A percentile compares a stretch with the other conserved stretches of the same genome.
phyloP scores from a whole-genome alignment of 1,140 invertebrate species.

The Hormaphis cornu region DNA sequence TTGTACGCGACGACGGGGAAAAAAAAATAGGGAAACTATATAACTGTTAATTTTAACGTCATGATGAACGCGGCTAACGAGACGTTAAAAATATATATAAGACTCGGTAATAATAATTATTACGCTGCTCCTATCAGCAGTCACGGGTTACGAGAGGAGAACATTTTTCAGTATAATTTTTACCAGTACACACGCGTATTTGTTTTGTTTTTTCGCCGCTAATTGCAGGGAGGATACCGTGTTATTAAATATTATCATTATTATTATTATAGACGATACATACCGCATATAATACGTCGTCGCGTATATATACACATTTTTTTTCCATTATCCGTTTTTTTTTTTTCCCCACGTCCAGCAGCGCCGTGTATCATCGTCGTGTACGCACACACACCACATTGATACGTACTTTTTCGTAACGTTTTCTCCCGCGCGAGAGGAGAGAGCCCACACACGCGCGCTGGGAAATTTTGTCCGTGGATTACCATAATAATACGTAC shows the following conservation, averaged over 20 bases:
- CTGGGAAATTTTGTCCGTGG: background rate
- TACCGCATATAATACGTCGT: no score
- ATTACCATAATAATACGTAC: no score
- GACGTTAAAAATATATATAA: conserved; percentile 23
- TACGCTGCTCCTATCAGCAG: background rate
- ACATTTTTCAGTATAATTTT: conserved; percentile 23
- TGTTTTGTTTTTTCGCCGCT: conserved; percentile 27
- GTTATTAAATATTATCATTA: conserved; percentile 29
- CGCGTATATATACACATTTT: background rate
- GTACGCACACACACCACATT: background rate
- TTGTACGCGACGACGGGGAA: background rate
- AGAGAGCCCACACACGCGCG: background rate
- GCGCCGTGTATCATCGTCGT: background rate
- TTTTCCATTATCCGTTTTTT: background rate
- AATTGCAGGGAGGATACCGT: conserved; percentile 31
- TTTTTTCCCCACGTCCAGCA: background rate
- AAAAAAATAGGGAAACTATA: background rate
- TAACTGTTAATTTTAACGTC: conserved; percentile 31
- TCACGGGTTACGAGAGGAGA: conserved; percentile 29
- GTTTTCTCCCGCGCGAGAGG: background rate
- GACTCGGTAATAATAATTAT: conserved; percentile 27
- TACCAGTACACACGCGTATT: background rate
- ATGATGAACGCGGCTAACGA: conserved; percentile 27
- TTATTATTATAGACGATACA: no score
- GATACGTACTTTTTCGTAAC: background rate